Conservation (phyloP, 1,140 invertebrate species). For the Monochamus saltuarius region DNA sequence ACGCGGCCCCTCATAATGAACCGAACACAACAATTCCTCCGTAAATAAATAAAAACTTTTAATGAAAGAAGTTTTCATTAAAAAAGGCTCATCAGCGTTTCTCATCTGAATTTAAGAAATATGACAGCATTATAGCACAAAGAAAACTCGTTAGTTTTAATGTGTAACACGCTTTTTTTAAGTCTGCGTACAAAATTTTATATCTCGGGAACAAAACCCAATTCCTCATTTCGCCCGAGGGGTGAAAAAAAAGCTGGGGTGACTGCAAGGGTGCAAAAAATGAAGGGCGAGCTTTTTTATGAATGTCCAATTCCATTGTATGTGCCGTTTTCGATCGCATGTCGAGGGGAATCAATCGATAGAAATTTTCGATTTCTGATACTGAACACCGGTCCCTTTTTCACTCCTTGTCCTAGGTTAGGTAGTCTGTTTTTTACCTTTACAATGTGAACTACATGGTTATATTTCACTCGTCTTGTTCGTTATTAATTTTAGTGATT, state of each 20-base stretch:
- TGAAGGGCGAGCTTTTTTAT: conserved; percentile 26
- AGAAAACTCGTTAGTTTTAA: conserved; percentile 28
- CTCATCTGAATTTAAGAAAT: conserved; percentile 25
- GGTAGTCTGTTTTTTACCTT: conserved; percentile 27
- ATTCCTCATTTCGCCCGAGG: conserved; percentile 23
- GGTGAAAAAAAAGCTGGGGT: conserved; percentile 24
- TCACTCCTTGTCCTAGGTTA: conserved; percentile 18
- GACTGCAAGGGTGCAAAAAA: conserved; percentile 24
- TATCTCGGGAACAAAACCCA: conserved; percentile 23
- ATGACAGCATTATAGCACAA: conserved; percentile 22
- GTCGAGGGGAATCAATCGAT: conserved; percentile 25
- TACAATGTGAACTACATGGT: conserved; percentile 9
- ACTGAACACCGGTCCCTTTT: conserved; percentile 14
- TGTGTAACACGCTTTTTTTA: conserved; percentile 26
- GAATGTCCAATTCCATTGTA: conserved; percentile 7
- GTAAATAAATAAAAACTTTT: conserved; percentile 23
- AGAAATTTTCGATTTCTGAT: conserved; percentile 23
- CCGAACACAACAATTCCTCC: background rate
- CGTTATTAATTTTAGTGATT: no score
- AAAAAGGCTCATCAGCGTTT: conserved; percentile 15
- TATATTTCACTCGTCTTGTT: background rate
- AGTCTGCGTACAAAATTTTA: conserved; percentile 25
- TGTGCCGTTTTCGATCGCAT: conserved; percentile 22
- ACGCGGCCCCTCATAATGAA: no score
- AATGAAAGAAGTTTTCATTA: conserved; percentile 23